A percentile compares a stretch with the other conserved stretches of the same genome.
phyloP scores from a whole-genome alignment of 2,888 invertebrate genomes.

The Trichopria drosophilae region DNA sequence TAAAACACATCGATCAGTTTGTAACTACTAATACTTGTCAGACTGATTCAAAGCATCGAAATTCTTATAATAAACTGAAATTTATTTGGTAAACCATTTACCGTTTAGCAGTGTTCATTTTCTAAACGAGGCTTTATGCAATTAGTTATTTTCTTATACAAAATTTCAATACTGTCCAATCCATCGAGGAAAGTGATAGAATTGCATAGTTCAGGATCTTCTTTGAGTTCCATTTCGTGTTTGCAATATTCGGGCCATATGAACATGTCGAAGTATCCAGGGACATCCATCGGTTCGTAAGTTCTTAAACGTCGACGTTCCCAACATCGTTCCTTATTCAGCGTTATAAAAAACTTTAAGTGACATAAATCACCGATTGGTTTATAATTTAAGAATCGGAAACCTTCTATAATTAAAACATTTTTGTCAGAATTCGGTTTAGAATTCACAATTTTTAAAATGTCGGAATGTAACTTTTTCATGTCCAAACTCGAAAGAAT shows the following conservation, averaged over 20 bases:
- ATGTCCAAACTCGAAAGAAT: constrained; percentile 73
- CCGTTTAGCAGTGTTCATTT: too few relatives aligned
- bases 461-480: constrained; percentile 69
- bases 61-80: too few relatives aligned
- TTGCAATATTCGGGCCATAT: constrained; percentile 88
- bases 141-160: constrained; percentile 38
- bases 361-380: constrained; percentile 71
- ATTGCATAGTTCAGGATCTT: constrained; percentile 38
- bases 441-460: constrained; percentile 57
- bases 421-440: constrained; percentile 48
- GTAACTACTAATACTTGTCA: too few relatives aligned
- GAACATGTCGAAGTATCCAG: constrained; percentile 83
- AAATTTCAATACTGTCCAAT: constrained; percentile 36
- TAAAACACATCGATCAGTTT: too few relatives aligned
- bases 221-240: constrained; percentile 60
- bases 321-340: constrained; percentile 71
- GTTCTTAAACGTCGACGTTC: constrained; percentile 64
- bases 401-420: constrained; percentile 76
- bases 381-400: constrained; percentile 72
- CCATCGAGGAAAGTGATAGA: constrained; percentile 48
- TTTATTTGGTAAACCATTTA: too few relatives aligned
- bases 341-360: constrained; percentile 73
- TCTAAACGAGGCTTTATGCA: too few relatives aligned
- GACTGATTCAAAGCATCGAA: too few relatives aligned
- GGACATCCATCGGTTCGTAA: constrained; percentile 87